Base-by-base conservation (phyloP, 2,888 invertebrate species). In the Callyntrura guangdongensis region DNA sequence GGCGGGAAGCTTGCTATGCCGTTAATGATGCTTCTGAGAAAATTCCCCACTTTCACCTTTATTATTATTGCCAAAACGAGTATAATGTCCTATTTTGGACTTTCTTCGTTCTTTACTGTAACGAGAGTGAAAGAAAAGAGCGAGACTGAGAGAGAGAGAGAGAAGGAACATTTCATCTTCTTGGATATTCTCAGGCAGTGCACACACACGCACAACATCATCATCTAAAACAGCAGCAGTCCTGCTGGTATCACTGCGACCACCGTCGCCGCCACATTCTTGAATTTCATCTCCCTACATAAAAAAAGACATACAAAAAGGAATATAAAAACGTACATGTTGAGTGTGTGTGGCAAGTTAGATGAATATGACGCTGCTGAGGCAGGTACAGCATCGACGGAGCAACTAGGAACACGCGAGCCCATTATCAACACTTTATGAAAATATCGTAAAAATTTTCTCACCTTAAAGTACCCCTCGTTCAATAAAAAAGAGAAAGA, bases 391-490 rank as follows among this genome's bases (percentile, higher is more conserved):
- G 45, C 17, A 45, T 61, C 61, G 61, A 17, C 27, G 36, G 53
- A 79, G 79, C 14, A 81, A 81, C 36, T 61, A 77, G 61, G 81
- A 61, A 85, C 36, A 36, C 53, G 53, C 53, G 53, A 77, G 56
- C 59, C 67, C 85, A 85, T 85, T 85, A 85, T 85, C 85, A 85
- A 27, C 85, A 69, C 85, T 85, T 77, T 85, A 85, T 25, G 67
- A 85, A 85, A 85, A 85, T 53, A 72, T 67, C 72, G 72, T 85
- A 69, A 85, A 85, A 85, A 85, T 53, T 85, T 72, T 85, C 69
- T 67, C 85, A 85, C 85, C 85, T 72, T 85, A 27, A 67, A 77
- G 36, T 36, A 36, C 36, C 36, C 14, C 59, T 0, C 22, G 81
- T 77, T 77, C 77, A 49, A 77, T 22, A 14, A 25, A 61, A 56